Evolutionary conservation across 2,888 invertebrate genomes (phyloP).

Genomic region (Cerastis leucographa): DNA sequence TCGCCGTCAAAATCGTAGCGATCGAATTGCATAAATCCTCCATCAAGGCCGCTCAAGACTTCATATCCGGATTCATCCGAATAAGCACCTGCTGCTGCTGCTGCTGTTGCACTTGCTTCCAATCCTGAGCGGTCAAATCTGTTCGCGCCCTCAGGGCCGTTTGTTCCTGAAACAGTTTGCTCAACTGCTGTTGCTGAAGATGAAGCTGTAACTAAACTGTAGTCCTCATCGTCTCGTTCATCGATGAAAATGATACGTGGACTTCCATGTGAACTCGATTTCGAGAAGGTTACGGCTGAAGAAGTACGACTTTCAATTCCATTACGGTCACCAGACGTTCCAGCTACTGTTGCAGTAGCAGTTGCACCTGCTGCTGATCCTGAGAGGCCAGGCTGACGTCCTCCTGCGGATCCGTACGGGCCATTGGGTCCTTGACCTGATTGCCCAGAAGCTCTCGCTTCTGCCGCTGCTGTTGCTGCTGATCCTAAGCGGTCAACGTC

Average conservation of each 20-base stretch:
- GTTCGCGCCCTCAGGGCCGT: no score
- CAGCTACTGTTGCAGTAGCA: background rate
- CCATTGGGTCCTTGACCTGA: background rate
- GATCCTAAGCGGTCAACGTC: no score
- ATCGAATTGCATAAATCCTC: no score
- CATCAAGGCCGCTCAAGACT: no score
- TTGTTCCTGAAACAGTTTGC: no score
- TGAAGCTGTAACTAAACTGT: background rate
- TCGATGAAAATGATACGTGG: background rate
- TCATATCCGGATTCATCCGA: no score
- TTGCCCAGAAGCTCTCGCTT: no score
- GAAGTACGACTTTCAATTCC: background rate
- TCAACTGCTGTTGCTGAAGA: background rate
- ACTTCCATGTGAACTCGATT: background rate
- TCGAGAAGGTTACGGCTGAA: background rate
- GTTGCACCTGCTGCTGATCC: background rate
- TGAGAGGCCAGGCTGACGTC: background rate
- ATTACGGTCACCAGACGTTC: background rate
- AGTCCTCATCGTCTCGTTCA: background rate
- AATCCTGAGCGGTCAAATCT: no score
- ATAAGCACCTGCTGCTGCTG: no score
- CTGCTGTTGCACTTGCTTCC: no score
- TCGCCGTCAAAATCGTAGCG: no score
- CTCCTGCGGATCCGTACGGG: background rate
- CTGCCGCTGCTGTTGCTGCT: no score